Evolutionary conservation across 1,140 invertebrate species (phyloP).

Genomic region (Odontomachus brunneus): DNA sequence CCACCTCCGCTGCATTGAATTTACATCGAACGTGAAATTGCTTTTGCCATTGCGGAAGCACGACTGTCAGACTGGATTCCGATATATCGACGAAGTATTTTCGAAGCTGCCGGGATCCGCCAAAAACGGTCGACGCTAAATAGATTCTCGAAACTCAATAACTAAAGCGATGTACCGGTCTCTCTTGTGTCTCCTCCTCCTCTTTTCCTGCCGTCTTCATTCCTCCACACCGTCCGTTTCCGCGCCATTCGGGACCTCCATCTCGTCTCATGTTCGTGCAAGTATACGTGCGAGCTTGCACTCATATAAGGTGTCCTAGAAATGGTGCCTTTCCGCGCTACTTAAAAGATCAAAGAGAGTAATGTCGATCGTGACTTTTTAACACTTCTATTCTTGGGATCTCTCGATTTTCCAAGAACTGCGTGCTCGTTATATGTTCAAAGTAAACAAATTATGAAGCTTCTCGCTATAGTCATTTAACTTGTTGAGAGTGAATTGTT

Average conservation of each 20-base stretch:
- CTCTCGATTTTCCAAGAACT: neutral
- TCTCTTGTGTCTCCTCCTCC: conserved; percentile 25
- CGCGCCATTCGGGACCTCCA: conserved; percentile 62
- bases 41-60: conserved; percentile 7
- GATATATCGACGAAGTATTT: conserved; percentile 22
- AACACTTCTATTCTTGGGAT: neutral
- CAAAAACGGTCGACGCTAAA: conserved; percentile 76
- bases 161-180: conserved; percentile 58
- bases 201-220: conserved; percentile 23
- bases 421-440: neutral
- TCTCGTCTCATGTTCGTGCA: conserved; percentile 49
- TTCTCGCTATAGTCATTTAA: no score
- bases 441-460: no score
- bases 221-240: conserved; percentile 62
- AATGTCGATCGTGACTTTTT: neutral
- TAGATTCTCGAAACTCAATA: conserved; percentile 80
- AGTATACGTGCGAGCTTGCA: conserved; percentile 29
- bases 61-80: conserved; percentile 4
- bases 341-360: neutral
- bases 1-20: neutral
- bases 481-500: neutral
- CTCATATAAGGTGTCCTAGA: conserved; percentile 21
- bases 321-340: neutral
- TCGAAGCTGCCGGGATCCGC: conserved; percentile 21
- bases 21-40: conserved; percentile 42